These are phyloP conservation scores for Rallus crepitans DNA, from an alignment of 2,797 vertebrate species.

Conservation along the genomic window DNA sequence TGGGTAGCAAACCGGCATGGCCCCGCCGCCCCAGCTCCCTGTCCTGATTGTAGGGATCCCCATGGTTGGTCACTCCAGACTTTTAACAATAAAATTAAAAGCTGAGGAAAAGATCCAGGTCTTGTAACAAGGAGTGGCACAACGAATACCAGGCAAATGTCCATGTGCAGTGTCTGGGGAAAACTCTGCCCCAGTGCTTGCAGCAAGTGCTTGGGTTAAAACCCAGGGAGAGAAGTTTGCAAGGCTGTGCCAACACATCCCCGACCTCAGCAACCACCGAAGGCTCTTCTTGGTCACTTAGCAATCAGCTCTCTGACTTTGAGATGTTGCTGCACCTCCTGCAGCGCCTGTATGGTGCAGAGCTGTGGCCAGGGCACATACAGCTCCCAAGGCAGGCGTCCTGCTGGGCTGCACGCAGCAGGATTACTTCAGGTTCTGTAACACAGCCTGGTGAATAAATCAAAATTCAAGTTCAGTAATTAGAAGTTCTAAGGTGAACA, in stretches of 20 bases:
- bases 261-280: neutral
- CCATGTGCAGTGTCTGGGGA: neutral
- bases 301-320: neutral
- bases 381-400: neutral
- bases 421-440: neutral
- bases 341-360: rapidly evolving
- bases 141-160: too few relatives aligned
- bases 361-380: neutral
- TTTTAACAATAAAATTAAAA: neutral
- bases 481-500: neutral
- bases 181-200: neutral
- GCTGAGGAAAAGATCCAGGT: neutral
- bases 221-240: neutral
- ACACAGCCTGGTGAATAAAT: neutral
- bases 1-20: too few relatives aligned
- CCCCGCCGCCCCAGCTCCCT: neutral
- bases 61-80: neutral
- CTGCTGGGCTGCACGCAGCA: neutral
- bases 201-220: neutral
- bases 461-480: neutral
- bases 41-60: neutral
- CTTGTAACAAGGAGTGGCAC: neutral
- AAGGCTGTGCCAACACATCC: neutral
- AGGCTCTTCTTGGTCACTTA: neutral
- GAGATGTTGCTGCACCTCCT: neutral